Evolutionary conservation across 2,113 vertebrate species (phyloP).

Genomic region (Hippopotamus amphibius): DNA sequence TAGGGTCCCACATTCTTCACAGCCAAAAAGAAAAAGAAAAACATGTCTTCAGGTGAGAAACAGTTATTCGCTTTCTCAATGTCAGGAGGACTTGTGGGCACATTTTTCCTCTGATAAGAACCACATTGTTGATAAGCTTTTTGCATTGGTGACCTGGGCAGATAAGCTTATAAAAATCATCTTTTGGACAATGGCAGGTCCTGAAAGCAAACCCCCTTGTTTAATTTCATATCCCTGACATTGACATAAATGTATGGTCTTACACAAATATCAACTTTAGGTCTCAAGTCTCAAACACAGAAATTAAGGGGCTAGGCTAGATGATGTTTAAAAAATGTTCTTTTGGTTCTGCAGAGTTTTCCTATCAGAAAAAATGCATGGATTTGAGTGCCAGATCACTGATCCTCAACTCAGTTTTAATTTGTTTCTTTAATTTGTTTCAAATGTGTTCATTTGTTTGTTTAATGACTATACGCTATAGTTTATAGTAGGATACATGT

Average conservation of each 20-base stretch:
- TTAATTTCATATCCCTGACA: not conserved
- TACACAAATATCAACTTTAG: not conserved
- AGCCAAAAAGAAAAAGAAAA: no score
- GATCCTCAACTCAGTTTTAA: not conserved
- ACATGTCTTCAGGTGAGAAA: not conserved
- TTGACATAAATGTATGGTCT: not conserved
- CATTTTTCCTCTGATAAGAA: not conserved
- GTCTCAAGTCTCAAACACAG: not conserved
- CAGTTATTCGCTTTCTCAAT: not conserved
- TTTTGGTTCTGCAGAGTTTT: not conserved
- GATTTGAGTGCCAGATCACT: not conserved
- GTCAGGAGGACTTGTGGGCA: not conserved
- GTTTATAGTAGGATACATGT: not conserved
- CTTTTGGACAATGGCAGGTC: not conserved
- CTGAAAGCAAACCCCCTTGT: not conserved
- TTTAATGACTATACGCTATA: not conserved
- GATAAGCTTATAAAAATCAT: not conserved
- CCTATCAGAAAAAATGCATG: not conserved
- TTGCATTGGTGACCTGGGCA: not conserved
- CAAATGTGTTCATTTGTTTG: not conserved
- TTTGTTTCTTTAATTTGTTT: no score
- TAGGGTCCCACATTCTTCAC: no score
- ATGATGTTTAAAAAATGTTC: not conserved
- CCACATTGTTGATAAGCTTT: not conserved
- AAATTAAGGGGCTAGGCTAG: not conserved